phyloP scores from a whole-genome alignment of 2,113 vertebrate species.

The Gymnobelideus leadbeateri region DNA sequence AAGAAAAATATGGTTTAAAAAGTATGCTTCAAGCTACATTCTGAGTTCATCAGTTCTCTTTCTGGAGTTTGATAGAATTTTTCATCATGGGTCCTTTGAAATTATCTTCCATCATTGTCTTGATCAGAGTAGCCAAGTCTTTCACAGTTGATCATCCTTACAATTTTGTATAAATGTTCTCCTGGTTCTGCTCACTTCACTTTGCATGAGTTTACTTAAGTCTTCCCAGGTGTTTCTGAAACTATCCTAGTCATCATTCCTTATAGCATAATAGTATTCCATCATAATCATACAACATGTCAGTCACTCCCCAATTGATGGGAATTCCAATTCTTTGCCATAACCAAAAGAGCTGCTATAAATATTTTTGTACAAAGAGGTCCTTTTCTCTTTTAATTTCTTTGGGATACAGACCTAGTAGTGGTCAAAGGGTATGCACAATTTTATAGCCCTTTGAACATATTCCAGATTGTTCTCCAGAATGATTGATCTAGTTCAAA shows the following conservation, averaged over 20 bases:
- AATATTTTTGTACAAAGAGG: neutral
- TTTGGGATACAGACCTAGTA: neutral
- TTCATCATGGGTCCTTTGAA: neutral
- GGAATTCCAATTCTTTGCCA: neutral
- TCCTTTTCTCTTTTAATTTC: neutral
- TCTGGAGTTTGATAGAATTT: neutral
- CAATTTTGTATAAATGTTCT: neutral
- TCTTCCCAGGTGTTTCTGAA: neutral
- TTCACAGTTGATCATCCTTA: neutral
- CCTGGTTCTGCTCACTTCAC: neutral
- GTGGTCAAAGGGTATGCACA: neutral
- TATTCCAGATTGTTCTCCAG: neutral
- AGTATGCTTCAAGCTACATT: neutral
- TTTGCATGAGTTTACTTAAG: neutral
- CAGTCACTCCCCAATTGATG: neutral
- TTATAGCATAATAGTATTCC: neutral
- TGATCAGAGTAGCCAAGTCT: neutral
- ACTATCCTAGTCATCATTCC: neutral
- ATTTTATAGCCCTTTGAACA: neutral
- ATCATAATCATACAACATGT: neutral
- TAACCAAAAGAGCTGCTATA: neutral
- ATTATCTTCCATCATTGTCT: neutral
- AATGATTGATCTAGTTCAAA: neutral
- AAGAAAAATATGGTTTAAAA: neutral
- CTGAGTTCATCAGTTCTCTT: neutral